Conservation (phyloP, 2,797 vertebrate species). For the Ctenosaura bakeri region DNA sequence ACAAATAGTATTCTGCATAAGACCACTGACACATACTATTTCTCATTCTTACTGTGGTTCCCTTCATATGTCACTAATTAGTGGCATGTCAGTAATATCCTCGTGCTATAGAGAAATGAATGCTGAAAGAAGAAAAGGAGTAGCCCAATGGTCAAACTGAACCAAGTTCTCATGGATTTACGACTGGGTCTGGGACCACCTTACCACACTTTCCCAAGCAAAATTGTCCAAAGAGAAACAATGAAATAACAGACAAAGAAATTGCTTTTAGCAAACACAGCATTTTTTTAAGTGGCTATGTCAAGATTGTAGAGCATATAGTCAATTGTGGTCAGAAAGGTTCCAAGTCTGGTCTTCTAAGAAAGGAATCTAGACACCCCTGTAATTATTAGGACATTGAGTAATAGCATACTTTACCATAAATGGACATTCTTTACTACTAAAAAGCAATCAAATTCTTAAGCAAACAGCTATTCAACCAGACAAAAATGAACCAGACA, state of each 20-base stretch:
- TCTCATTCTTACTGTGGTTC: not conserved
- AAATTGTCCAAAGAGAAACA: not conserved
- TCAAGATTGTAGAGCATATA: not conserved
- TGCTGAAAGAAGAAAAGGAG: not conserved
- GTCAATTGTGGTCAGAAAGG: not conserved
- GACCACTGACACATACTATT: not conserved
- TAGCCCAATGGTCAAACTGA: not conserved
- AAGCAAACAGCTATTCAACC: slow-evolving; percentile 44
- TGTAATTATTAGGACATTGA: slow-evolving; percentile 45
- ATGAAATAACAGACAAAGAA: not conserved
- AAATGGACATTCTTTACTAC: slow-evolving; percentile 67
- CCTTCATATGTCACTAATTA: not conserved
- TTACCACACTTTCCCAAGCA: not conserved
- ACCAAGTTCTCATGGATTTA: not conserved
- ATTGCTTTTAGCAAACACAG: not conserved
- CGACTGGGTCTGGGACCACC: not conserved
- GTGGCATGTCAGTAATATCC: not conserved
- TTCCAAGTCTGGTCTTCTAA: not conserved
- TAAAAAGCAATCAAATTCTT: slow-evolving; percentile 69
- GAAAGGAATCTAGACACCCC: slow-evolving; percentile 3
- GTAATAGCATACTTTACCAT: slow-evolving; percentile 73
- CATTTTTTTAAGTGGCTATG: not conserved
- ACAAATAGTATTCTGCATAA: not conserved
- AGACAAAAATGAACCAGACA: slow-evolving; percentile 42
- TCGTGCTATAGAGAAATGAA: not conserved